A percentile compares a stretch with the other conserved stretches of the same genome.
Conservation (phyloP, 92 coral and sea anemone species). For the Phenganax subtilis region DNA sequence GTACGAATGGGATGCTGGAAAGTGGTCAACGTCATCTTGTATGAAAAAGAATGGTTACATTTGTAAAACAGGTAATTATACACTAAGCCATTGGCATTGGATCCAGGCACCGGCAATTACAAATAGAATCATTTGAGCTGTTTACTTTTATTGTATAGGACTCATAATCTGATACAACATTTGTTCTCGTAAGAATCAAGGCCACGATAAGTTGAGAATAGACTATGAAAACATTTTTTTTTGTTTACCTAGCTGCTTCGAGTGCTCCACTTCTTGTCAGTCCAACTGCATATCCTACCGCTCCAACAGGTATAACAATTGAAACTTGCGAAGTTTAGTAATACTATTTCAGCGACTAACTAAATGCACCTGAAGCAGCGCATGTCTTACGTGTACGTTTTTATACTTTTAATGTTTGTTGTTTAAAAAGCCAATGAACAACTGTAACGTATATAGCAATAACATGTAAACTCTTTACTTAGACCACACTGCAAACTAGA, state of each 20-base stretch:
- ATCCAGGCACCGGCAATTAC: too few species aligned
- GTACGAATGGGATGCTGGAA: constrained; percentile 52
- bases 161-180: neutral
- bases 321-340: neutral
- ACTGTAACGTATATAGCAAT: neutral
- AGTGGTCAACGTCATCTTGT: constrained; percentile 64
- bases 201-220: too few species aligned
- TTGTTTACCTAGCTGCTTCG: constrained; percentile 15
- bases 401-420: too few species aligned
- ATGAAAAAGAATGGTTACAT: constrained; percentile 49
- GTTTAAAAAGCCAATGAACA: too few species aligned
- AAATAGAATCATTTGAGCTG: too few species aligned
- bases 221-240: neutral
- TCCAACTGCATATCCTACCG: neutral
- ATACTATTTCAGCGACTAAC: neutral
- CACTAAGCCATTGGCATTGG: neutral
- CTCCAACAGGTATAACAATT: constrained; percentile 19
- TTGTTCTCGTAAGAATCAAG: neutral
- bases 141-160: neutral
- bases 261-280: neutral
- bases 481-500: neutral
- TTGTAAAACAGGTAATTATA: constrained; percentile 69
- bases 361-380: too few species aligned
- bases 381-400: too few species aligned
- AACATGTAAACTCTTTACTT: neutral